Evolutionary conservation across 1,140 invertebrate species (phyloP).

Genomic region (Luehdorfia chinensis): DNA sequence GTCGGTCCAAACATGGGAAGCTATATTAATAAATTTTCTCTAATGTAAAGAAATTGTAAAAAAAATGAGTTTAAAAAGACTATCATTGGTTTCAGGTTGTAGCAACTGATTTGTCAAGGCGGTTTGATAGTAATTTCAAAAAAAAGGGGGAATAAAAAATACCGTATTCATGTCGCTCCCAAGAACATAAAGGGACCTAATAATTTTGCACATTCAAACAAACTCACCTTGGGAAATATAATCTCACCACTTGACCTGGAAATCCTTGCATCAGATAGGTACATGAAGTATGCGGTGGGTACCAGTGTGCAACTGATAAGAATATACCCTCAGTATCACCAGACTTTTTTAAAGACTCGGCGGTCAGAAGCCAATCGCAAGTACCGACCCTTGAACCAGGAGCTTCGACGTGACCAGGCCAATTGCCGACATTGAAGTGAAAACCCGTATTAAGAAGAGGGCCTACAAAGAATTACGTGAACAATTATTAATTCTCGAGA

Average conservation of each 20-base stretch:
- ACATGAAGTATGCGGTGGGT: slow-evolving; percentile 93
- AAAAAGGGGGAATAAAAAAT: no score
- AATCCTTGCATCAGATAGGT: slow-evolving; percentile 92
- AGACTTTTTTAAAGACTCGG: slow-evolving; percentile 84
- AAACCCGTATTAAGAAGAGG: slow-evolving; percentile 94
- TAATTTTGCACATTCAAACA: no score
- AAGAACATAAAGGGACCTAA: no score
- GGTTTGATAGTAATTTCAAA: no score
- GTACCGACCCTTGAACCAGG: slow-evolving; percentile 89
- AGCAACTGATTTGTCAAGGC: no score
- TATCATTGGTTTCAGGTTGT: no score
- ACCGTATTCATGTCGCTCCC: no score
- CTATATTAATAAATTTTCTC: no score
- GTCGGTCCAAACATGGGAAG: no score
- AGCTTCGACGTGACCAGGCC: slow-evolving; percentile 93
- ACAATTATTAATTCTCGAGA: no score
- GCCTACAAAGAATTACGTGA: slow-evolving; percentile 79
- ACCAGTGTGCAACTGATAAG: slow-evolving; percentile 94
- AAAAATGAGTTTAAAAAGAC: no score
- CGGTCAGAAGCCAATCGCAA: slow-evolving; percentile 91
- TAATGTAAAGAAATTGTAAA: no score
- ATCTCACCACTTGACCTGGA: slow-evolving; percentile 88
- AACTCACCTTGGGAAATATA: slow-evolving; percentile 90
- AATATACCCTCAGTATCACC: slow-evolving; percentile 91
- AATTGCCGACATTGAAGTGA: slow-evolving; percentile 95